Evolutionary conservation across 2,888 invertebrate genomes (phyloP).

Genomic region (Scotopteryx bipunctaria): DNA sequence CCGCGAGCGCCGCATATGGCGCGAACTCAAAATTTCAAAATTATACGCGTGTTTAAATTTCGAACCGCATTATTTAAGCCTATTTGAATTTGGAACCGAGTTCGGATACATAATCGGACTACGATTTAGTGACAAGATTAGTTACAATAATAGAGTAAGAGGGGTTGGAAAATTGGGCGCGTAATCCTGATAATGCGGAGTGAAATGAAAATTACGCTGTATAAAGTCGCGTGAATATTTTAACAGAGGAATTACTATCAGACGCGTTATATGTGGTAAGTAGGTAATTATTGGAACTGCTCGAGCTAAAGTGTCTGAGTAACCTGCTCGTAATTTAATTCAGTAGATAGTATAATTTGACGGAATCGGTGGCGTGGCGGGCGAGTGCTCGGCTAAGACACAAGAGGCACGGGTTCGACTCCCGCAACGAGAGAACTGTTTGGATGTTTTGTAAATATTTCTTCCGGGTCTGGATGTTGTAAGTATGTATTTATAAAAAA

Average conservation of each 20-base stretch:
- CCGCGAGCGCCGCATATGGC: slow-evolving; percentile 75
- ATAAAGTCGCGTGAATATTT: slow-evolving; percentile 44
- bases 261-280: slow-evolving; percentile 38
- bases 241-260: slow-evolving; percentile 42
- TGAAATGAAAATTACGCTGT: slow-evolving; percentile 65
- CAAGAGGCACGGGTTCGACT: no score
- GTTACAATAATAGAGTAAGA: slow-evolving; percentile 64
- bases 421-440: no score
- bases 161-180: slow-evolving; percentile 55
- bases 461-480: no score
- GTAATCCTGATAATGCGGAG: slow-evolving; percentile 62
- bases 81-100: slow-evolving; percentile 68
- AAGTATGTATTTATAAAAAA: no score
- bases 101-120: slow-evolving; percentile 64
- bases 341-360: no score
- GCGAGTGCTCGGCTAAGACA: no score
- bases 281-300: slow-evolving; percentile 25
- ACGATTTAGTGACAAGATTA: slow-evolving; percentile 77
- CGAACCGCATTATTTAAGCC: slow-evolving; percentile 48
- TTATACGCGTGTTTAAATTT: slow-evolving; percentile 77
- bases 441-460: no score
- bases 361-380: no score
- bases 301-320: no score
- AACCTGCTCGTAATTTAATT: no score
- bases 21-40: slow-evolving; percentile 64